phyloP scores from a whole-genome alignment of 1,140 invertebrate genomes.

The Halictus rubicundus region DNA sequence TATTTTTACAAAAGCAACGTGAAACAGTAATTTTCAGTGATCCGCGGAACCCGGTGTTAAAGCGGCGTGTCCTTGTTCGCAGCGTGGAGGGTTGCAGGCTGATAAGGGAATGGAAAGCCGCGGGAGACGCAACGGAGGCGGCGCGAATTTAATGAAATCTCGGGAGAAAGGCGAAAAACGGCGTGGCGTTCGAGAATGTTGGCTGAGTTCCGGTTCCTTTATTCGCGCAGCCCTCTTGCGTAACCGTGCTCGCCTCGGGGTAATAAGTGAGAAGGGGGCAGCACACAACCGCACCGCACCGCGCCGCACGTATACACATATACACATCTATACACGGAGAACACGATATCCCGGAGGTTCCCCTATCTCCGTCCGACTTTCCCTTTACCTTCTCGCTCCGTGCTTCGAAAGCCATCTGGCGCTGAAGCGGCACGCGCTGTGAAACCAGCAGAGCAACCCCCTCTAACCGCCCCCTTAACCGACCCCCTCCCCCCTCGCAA shows the following conservation, averaged over 20 bases:
- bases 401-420: constrained; percentile 67
- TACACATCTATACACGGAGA: too few relatives aligned
- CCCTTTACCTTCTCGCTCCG: constrained; percentile 29
- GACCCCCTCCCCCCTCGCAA: background rate
- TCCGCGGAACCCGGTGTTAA: too few relatives aligned
- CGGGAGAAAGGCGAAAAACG: background rate
- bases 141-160: constrained; percentile 17
- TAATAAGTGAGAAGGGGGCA: constrained; percentile 38
- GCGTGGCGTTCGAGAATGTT: constrained; percentile 8
- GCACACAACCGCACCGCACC: too few relatives aligned
- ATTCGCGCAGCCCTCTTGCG: constrained; percentile 14
- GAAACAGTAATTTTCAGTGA: too few relatives aligned
- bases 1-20: too few relatives aligned
- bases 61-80: too few relatives aligned
- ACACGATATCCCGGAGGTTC: background rate
- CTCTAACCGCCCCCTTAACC: constrained; percentile 16
- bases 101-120: too few relatives aligned
- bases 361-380: constrained; percentile 20
- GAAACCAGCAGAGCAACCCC: constrained; percentile 36
- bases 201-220: constrained; percentile 16
- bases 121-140: too few relatives aligned
- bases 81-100: too few relatives aligned
- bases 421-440: constrained; percentile 68
- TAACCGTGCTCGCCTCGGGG: constrained; percentile 37
- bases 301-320: too few relatives aligned